These are phyloP conservation scores for Ovis aries DNA, from an alignment of 2,113 vertebrate genomes.

Conservation along the genomic window DNA sequence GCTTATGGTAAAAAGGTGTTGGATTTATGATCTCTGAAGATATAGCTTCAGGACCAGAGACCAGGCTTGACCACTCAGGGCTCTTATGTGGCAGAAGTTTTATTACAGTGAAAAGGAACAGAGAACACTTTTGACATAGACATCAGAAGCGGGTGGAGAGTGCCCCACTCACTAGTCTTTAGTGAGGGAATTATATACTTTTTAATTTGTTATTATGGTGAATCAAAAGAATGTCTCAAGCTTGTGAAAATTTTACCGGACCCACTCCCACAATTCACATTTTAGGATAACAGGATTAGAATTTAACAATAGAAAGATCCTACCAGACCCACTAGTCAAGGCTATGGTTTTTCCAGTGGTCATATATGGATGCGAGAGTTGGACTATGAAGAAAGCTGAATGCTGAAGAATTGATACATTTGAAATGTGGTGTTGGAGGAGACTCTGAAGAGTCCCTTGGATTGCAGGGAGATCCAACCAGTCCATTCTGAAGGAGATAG, in stretches of 20 bases:
- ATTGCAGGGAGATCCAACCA: too few relatives aligned
- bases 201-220: background rate
- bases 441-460: too few relatives aligned
- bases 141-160: fast-evolving
- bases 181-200: background rate
- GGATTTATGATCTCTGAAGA: background rate
- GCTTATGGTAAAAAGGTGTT: background rate
- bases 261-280: background rate
- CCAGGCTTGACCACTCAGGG: background rate
- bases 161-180: background rate
- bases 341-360: too few relatives aligned
- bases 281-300: background rate
- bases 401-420: too few relatives aligned
- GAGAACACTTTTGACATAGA: background rate
- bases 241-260: background rate
- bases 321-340: background rate
- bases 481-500: too few relatives aligned
- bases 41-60: background rate
- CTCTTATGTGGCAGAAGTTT: background rate
- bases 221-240: background rate
- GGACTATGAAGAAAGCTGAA: too few relatives aligned
- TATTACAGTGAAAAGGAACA: background rate
- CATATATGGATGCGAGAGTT: too few relatives aligned
- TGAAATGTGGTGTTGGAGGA: too few relatives aligned
- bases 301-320: background rate